Evolutionary conservation across 1,140 invertebrate genomes (phyloP).

Genomic region (Hestina assimilis): DNA sequence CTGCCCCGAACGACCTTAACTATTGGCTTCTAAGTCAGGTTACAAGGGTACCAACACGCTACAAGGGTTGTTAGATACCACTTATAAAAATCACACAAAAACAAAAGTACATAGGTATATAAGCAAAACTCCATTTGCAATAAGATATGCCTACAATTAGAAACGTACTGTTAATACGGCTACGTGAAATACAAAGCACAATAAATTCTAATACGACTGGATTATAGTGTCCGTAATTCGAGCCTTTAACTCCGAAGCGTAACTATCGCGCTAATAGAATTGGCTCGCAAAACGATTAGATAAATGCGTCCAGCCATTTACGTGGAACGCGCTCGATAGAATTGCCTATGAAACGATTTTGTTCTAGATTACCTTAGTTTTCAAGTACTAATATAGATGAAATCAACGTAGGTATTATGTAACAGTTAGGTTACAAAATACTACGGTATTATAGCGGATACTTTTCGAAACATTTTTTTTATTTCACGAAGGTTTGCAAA

Average conservation of each 20-base stretch:
- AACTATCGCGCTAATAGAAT: constrained; percentile 28
- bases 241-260: constrained; percentile 22
- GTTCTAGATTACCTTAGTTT: background rate
- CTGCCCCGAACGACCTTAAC: no score
- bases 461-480: no score
- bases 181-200: constrained; percentile 7
- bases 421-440: no score
- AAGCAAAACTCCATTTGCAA: background rate
- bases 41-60: no score
- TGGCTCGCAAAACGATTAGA: constrained; percentile 19
- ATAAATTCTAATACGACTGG: constrained; percentile 15
- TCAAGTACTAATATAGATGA: no score
- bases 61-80: no score
- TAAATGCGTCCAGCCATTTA: constrained; percentile 12
- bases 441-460: no score
- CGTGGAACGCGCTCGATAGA: background rate
- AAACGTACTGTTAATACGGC: constrained; percentile 5
- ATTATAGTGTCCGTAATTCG: constrained; percentile 25
- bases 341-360: constrained; percentile 10
- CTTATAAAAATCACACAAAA: no score
- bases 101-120: no score
- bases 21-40: no score
- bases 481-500: no score
- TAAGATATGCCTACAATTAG: background rate
- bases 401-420: no score